Conservation (phyloP, 2,888 invertebrate genomes). For the Gnatocerus cornutus region DNA sequence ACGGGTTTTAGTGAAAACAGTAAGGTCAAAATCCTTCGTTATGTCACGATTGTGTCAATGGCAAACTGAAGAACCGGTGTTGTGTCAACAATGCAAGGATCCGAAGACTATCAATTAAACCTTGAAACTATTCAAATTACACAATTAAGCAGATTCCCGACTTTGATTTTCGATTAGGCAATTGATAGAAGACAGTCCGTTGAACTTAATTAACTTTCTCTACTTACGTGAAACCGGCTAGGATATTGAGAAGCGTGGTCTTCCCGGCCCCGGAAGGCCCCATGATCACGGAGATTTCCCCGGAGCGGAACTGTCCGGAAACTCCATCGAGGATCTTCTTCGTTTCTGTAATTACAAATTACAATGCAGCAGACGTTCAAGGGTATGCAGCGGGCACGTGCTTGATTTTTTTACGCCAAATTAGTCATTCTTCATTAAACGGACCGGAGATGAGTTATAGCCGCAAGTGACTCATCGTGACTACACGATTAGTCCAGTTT, state of each 20-base stretch:
- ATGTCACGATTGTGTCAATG: constrained; percentile 4
- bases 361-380: constrained; percentile 20
- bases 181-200: constrained; percentile 13
- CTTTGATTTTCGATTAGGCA: too few relatives aligned
- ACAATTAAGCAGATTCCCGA: too few relatives aligned
- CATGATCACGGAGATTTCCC: constrained; percentile 94
- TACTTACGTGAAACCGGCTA: constrained; percentile 87
- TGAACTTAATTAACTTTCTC: constrained; percentile 36
- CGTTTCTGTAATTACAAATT: constrained; percentile 73
- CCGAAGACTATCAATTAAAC: neutral
- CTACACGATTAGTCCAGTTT: too few relatives aligned
- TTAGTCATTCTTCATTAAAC: neutral
- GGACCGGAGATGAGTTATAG: neutral
- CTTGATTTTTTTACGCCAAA: neutral
- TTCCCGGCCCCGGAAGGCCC: constrained; percentile 97
- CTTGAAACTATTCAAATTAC: neutral
- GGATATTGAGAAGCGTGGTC: constrained; percentile 90
- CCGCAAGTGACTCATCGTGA: too few relatives aligned
- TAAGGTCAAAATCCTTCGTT: constrained; percentile 6
- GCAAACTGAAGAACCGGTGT: constrained; percentile 12
- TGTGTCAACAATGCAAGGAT: neutral
- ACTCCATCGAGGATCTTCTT: constrained; percentile 92
- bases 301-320: constrained; percentile 86
- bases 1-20: constrained; percentile 8
- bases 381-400: constrained; percentile 11